These are phyloP conservation scores for Macrobrachium nipponense DNA, from an alignment of 1,140 invertebrate genomes.

Conservation along the genomic window DNA sequence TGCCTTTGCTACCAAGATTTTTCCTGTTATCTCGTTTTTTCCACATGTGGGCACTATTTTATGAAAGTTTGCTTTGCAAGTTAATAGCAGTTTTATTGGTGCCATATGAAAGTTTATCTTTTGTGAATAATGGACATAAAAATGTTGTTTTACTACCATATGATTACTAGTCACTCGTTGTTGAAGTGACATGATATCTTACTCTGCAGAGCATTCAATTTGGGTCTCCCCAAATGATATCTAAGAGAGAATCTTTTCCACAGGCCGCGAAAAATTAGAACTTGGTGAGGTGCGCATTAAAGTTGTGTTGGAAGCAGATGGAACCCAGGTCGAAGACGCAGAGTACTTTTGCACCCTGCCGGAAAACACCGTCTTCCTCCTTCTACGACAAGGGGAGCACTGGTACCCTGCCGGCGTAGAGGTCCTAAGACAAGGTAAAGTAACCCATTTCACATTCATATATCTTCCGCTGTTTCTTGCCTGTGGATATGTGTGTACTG, in stretches of 20 bases:
- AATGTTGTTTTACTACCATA: not conserved
- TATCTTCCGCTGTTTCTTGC: slow-evolving; percentile 1
- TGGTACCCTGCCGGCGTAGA: slow-evolving; percentile 79
- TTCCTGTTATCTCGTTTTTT: not conserved
- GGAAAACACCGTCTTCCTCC: slow-evolving; percentile 69
- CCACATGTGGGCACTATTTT: not conserved
- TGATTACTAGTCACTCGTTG: not conserved
- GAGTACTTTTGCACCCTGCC: slow-evolving; percentile 70
- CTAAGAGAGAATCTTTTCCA: not conserved
- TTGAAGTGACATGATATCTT: not conserved
- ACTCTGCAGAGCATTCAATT: not conserved
- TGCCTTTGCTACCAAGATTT: not conserved
- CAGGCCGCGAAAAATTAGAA: slow-evolving; percentile 87
- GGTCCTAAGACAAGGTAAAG: slow-evolving; percentile 63
- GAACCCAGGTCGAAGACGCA: slow-evolving; percentile 71
- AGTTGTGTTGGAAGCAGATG: slow-evolving; percentile 71
- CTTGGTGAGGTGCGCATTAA: slow-evolving; percentile 82
- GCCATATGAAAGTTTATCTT: no score
- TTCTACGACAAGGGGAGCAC: slow-evolving; percentile 82
- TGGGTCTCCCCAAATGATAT: no score
- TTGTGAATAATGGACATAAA: no score
- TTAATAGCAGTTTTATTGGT: no score
- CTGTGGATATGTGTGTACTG: not conserved
- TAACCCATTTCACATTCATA: not conserved
- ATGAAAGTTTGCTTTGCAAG: no score